Evolutionary conservation across 2,797 vertebrate species (phyloP), one percentile per base, ranked within the genome.

Genomic region (Lindbergichthys nudifrons): DNA sequence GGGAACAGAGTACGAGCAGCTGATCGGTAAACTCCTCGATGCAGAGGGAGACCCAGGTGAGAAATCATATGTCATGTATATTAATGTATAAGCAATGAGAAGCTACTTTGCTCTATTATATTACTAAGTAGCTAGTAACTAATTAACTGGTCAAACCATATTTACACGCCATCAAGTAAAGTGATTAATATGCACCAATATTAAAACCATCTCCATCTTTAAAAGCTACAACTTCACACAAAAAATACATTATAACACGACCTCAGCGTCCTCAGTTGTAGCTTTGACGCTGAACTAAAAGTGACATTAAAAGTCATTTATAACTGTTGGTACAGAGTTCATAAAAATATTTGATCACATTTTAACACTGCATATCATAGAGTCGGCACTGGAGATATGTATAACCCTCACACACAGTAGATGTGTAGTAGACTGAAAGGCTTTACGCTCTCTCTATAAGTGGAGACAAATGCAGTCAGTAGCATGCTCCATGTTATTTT

Each of bases 11-110:
- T 97, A 95, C 0, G 97, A 98, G 88, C 96, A 96, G 77, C 95
- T 97, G 73, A 96, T 98, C 67, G 96, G 96, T 46, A 96, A 97
- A 87, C 95, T 99, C 5, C 79, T 98, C 53, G 97, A 97, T 3
- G 87, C 88, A 39, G 96, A 98, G 3, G 97, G 97, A 92, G 95
- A 97, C 79, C 93, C 96, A 86, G 95, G 98, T 98, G 92, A 96
- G 94, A 48, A 66, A 9, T 36, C 32, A 36, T 36, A 36, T 6
- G 32, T 36, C 8, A 9, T 36, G 32, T 36, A 7, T 36, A 36
- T 36, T 36, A 7, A 36, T 36, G 32, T 36, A 36, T 36, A 64
- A 41, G 15, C 2, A 14, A 30, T 32, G 26, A 26, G 26, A n/a
- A n/a, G 10, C 10, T 36, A 32, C 12, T 62, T 61, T 46, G 4